Evolutionary conservation across 2,888 invertebrate genomes (phyloP).

Genomic region (Meiosimyza platycephala): DNA sequence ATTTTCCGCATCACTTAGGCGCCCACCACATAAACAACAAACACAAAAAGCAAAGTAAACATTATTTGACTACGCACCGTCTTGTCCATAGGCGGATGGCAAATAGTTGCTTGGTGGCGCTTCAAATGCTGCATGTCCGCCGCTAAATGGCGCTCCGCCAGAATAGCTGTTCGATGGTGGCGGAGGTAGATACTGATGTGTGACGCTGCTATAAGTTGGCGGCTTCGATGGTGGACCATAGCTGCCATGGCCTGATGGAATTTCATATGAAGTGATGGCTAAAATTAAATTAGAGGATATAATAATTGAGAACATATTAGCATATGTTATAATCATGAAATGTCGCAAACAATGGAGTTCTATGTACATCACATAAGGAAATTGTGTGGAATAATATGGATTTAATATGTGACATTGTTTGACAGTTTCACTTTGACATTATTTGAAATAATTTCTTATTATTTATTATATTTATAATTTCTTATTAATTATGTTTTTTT

Average conservation of each 20-base stretch:
- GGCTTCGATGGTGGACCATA: conserved; percentile 67
- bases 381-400: no score
- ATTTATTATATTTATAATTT: no score
- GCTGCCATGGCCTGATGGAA: conserved; percentile 55
- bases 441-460: no score
- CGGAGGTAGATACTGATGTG: conserved; percentile 64
- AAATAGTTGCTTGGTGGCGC: conserved; percentile 63
- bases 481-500: no score
- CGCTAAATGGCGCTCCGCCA: conserved; percentile 61
- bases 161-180: conserved; percentile 48
- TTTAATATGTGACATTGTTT: no score
- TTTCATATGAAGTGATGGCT: conserved; percentile 65
- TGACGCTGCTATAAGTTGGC: conserved; percentile 61
- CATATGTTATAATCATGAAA: neutral
- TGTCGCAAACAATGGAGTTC: neutral
- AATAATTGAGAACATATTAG: neutral
- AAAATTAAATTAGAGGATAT: conserved; percentile 39
- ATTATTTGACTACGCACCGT: conserved; percentile 58
- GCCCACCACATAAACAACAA: conserved; percentile 8
- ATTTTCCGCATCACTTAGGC: neutral
- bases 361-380: no score
- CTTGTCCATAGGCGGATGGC: conserved; percentile 61
- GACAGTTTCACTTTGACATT: no score
- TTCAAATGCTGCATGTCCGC: conserved; percentile 64
- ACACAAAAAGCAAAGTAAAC: conserved; percentile 9